Evolutionary conservation across 2,888 invertebrate species (phyloP), one percentile per base, ranked within the genome.

Genomic region (Xestia ashworthii): DNA sequence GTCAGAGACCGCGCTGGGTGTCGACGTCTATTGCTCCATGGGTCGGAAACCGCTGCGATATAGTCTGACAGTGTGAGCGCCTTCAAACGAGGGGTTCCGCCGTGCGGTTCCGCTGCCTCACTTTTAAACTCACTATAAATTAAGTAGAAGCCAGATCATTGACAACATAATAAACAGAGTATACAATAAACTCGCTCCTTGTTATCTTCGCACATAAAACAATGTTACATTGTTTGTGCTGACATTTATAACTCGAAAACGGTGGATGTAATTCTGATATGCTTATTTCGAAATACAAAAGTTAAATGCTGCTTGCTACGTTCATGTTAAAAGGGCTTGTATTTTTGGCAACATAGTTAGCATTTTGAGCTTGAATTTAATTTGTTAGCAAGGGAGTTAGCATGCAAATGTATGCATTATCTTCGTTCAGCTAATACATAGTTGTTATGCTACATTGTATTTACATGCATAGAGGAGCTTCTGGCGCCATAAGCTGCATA

Each of bases 11-110:
- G 75, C 83, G 81, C 65, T 80, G 78, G 74, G 81, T 87, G 84
- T 83, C 78, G 71, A 70, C 65, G 87, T 85, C 65, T 83, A 87
- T 85, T 85, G 88, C 83, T 81, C 83, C 74, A 85, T 88, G 88
- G 85, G 75, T 83, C 83, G 84, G 87, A 90, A 87, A 85, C 81
- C 83, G 74, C 66, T 55, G 73, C 88, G 88, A 87, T 88, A 87
- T 77, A 82, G 67, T 25, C 76, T 83, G 85, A 87, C 83, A 84
- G 60, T 78, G 70, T 84, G 77, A 88, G 73, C 81, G 79, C 69
- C 74, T 86, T 80, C 80, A 87, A 82, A 88, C 84, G 66, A 81
- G 71, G 82, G 79, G 79, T 79, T 82, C 80, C 80, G 74, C 72
- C 76, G 53, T 79, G 80, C 80, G 84, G 71, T 77, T 81, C 66